phyloP scores from a whole-genome alignment of 2,113 vertebrate species.

The Chiloscyllium plagiosum region DNA sequence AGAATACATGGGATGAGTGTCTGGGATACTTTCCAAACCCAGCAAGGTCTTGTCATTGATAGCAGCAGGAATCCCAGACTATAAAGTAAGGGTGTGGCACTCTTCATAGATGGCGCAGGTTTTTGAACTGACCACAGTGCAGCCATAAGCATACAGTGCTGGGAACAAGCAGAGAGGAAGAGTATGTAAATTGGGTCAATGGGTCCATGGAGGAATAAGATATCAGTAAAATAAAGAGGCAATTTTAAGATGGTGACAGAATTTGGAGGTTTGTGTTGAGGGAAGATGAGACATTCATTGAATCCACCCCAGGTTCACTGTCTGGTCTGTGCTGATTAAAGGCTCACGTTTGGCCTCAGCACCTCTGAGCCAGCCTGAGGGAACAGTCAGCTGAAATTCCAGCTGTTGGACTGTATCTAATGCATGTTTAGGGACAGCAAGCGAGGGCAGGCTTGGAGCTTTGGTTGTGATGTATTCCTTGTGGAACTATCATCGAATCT shows the following conservation, averaged over 20 bases:
- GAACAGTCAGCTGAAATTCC: background rate
- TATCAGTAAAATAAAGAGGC: background rate
- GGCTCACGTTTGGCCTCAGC: background rate
- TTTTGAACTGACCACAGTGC: background rate
- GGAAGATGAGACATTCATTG: background rate
- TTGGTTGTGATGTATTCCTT: background rate
- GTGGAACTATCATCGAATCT: background rate
- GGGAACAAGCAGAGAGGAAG: background rate
- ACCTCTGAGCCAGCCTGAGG: background rate
- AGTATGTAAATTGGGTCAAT: background rate
- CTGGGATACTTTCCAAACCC: background rate
- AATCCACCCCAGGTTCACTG: background rate
- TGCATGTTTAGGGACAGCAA: background rate
- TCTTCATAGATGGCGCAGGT: background rate
- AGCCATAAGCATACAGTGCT: background rate
- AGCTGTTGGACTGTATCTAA: background rate
- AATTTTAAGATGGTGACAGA: background rate
- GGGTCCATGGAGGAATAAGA: conserved; percentile 16
- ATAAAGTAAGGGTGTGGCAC: background rate
- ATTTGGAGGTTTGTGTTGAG: background rate
- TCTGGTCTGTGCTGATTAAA: background rate
- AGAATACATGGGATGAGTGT: background rate
- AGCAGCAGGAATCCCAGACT: background rate
- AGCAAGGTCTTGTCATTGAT: background rate
- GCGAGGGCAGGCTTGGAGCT: background rate